Base-by-base conservation (phyloP, 2,888 invertebrate species). In the Actias luna region DNA sequence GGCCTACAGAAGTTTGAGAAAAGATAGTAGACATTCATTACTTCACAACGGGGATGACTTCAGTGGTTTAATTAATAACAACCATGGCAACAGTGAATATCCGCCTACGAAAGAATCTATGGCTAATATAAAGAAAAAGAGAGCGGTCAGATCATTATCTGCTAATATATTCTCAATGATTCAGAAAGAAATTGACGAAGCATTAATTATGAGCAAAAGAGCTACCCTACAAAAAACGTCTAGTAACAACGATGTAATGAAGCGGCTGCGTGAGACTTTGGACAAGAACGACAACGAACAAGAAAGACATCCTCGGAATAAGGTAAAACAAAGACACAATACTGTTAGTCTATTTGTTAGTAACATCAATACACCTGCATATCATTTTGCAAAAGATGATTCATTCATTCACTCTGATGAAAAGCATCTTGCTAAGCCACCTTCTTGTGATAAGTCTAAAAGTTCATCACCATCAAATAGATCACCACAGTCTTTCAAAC, bases 131-230 rank as follows among this genome's bases (percentile, higher is more conserved):
- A 95, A 94, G 80, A 97, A 96, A 83, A 96, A 96, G 78, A 94
- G 97, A 64, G 97, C 97, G 1, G 95, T 96, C 0, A 93, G 97
- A 67, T 97, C 97, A 2, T 89, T 97, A 59, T 97, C 97, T 0
- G 97, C 97, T 0, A 97, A 97, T 82, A 95, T 97, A 67, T 96
- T 96, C 65, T 95, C 95, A 66, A 93, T 97, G 76, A 95, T 97
- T 65, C 95, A 95, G 76, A 94, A 94, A 72, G 94, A 95, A 85
- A 89, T 94, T 10, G 92, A 92, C 46, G 94, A 94, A 64, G 94
- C 93, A 58, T 80, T 94, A 57, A 93, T 93, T 67, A 85, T 94
- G 79, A 90, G 83, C 70, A 93, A 89, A 72, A 82, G 90, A 46
- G 82, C 93, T 16, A 89, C 89, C 31, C 81, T 94, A 61, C 94